Conservation (phyloP, 2,888 invertebrate species). For the Lasioglossum villosulum region DNA sequence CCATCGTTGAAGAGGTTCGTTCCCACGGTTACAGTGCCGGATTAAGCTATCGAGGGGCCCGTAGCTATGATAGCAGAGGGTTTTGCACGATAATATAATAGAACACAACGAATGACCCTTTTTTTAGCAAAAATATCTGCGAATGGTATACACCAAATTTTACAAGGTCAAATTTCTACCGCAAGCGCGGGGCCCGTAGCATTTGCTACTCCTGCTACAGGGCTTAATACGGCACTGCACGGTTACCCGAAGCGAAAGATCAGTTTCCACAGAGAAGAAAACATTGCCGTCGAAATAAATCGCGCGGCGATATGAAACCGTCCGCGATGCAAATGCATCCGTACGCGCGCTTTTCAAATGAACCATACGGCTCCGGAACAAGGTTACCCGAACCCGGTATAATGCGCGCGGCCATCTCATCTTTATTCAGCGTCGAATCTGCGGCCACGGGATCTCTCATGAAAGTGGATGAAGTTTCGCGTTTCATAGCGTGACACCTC, state of each 20-base stretch:
- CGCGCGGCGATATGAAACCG: not conserved
- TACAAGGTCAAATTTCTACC: no score
- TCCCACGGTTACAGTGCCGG: not conserved
- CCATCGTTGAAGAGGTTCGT: not conserved
- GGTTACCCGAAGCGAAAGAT: not conserved
- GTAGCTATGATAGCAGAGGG: no score
- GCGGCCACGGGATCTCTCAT: conserved; percentile 45
- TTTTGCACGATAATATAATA: no score
- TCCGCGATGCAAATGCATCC: not conserved
- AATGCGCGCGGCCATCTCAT: conserved; percentile 52
- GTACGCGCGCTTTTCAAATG: conserved; percentile 32
- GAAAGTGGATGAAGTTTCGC: conserved; percentile 52
- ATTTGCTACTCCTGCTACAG: no score
- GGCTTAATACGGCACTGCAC: no score
- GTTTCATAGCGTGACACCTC: conserved; percentile 49
- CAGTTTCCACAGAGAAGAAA: not conserved
- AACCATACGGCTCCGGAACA: conserved; percentile 27
- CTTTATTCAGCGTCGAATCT: conserved; percentile 64
- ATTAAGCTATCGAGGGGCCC: no score
- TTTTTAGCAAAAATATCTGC: no score
- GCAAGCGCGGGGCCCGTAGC: no score
- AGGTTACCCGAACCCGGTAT: conserved; percentile 24
- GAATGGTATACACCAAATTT: no score
- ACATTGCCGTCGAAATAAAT: not conserved
- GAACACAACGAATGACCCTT: no score